Base-by-base conservation (phyloP, 2,888 invertebrate genomes). In the Metellina segmentata region DNA sequence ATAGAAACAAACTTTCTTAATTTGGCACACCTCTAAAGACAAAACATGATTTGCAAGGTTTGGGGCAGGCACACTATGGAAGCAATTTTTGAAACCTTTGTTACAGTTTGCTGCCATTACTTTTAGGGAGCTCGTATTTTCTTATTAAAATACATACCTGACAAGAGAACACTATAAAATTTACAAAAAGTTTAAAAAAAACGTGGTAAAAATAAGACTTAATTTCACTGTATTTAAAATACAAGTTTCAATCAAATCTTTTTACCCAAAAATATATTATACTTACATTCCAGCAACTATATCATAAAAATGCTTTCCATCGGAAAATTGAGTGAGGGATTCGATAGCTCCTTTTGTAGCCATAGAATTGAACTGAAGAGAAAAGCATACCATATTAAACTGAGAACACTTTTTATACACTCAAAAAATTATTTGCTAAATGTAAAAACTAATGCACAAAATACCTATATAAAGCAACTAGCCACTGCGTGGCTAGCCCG, bases 351-450 rank as follows among this genome's bases (percentile, higher is more conserved):
- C 82, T 20, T 72, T 20, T 20, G 19, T 71, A 6, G 82, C 72
- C 52, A 83, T 49, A 52, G 82, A 16, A 83, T 83, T 83, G 20
- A n/a, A 83, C 82, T 83, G 51, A 52, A 34, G 72, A 20, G 34
- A 72, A 72, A 72, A 72, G 20, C 6, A 72, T 7, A 19, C 7
- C 8, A 1, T 6, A 72, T 20, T 19, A 72, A 72, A 72, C 1
- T 20, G 1, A 13, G 0, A 61, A 61, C 61, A 34, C 34, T 34
- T 34, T 34, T 34, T 2, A 61, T 61, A 61, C 61, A 9, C 4
- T 61, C 1, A 61, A 9, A 61, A 5, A 13, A 0, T 1, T 1
- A 61, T 61, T 1, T 13, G 6, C 1, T 61, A 61, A 72, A 72
- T 72, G 7, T 72, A 19, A 19, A 0, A n/a, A 9, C 8, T 16